Base-by-base conservation (phyloP, 1,140 invertebrate species). In the Holotrichia oblita region DNA sequence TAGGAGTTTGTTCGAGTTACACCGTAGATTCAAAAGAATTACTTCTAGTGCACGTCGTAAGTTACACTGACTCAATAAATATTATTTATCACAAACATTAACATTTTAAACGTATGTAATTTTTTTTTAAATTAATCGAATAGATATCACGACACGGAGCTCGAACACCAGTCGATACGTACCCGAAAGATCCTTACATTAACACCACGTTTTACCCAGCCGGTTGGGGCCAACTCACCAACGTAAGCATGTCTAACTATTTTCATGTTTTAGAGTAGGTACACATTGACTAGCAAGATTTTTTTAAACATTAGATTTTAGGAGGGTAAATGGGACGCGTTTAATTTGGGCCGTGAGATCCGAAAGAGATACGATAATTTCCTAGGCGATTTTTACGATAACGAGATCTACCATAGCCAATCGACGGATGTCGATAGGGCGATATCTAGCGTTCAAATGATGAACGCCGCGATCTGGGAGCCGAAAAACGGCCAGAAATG, bases 161-260 rank as follows among this genome's bases (percentile, higher is more conserved):
- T 72, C 89, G 95, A 82, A 92, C 93, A 40, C 95, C 95, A 0
- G 91, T 92, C 6, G 88, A 89, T 79, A 92, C 93, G 0, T 96
- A 94, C 84, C 93, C 94, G 0, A 94, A 91, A 34, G 95, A 96
- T 89, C 92, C 92, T 0, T 87, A 94, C 80, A 87, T 91, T 17
- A 90, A 92, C 81, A 85, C 90, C 22, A 88, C 88, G 0, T 92
- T 93, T 83, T 90, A 90, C 84, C 93, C 93, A 0, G 91, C 90
- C 80, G 94, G 94, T 22, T 93, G 93, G 90, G 94, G 93, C 14
- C 93, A 94, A 81, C 86, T 96, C 9, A 95, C 94, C 7, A 92
- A 92, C 82, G 94, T 94, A 89, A 90, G 90, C n/a, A n/a, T n/a
- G n/a, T n/a, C n/a, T n/a, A n/a, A 14, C 40, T 14, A 24, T 24